Evolutionary conservation across 2,113 vertebrate species (phyloP), one percentile per base, ranked within the genome.

Genomic region (Baryphthengus martii): DNA sequence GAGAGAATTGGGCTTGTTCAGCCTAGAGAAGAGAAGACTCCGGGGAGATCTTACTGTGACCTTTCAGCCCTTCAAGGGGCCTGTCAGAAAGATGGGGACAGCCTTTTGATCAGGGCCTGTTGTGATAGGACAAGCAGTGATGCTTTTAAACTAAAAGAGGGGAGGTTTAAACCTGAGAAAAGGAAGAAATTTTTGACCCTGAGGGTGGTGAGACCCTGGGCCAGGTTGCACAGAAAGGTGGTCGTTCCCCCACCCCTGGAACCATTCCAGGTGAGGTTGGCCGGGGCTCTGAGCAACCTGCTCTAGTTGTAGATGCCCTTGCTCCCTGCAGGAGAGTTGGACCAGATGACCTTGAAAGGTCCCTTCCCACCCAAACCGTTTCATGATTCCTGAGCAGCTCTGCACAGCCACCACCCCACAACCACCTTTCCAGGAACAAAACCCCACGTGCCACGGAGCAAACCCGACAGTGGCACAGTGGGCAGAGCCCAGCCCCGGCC

Each of bases 401-500:
- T 44, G 9, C 3, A 29, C n/a, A 0, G 13, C 6, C 50, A 3
- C 25, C 5, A 1, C 2, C 2, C 0, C 0, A 1, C 47, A 8
- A 2, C 1, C 1, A 1, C 28, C 23, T 20, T 55, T 19, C 31
- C 88, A 35, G 6, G 8, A 42, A 13, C 4, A 28, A 86, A 18
- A 17, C 50, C 59, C 1, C 35, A 2, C 0, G 17, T 20, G n/a
- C 33, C 81, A 52, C 0, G 2, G 17, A 83, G 53, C 26, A 21
- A 59, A 45, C 13, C 24, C 35, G 24, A 3, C 63, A 5, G 2
- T 4, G 35, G 66, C 5, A 6, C 0, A 0, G 35, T 3, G 6
- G 49, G 18, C 52, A 84, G 37, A 72, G 17, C 58, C 44, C 74
- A 40, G 40, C 2, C 0, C 26, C 2, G 3, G 7, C 52, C 76